Evolutionary conservation across 2,888 invertebrate genomes (phyloP).

Genomic region (Chironomus riparius): DNA sequence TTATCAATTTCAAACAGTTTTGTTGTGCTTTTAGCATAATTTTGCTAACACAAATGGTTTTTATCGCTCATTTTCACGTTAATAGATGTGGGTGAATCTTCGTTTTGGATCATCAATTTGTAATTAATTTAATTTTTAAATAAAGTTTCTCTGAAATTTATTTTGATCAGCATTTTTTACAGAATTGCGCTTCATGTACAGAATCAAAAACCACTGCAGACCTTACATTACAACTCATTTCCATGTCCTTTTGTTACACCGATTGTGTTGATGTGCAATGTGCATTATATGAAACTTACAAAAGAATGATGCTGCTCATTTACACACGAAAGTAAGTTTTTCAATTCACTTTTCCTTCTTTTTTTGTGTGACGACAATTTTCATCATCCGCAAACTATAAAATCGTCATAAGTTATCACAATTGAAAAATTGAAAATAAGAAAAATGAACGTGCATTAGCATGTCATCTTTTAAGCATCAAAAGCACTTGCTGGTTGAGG

Average conservation of each 20-base stretch:
- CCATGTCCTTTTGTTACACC: not conserved
- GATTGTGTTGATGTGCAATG: not conserved
- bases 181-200: too few species aligned
- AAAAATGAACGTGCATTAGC: not conserved
- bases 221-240: too few species aligned
- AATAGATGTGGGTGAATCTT: too few species aligned
- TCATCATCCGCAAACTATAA: not conserved
- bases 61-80: too few species aligned
- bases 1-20: conserved; percentile 22
- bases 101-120: too few species aligned
- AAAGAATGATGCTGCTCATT: conserved; percentile 16
- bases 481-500: not conserved
- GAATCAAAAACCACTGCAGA: too few species aligned
- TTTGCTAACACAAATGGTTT: too few species aligned
- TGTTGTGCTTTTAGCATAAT: not conserved
- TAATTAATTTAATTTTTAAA: too few species aligned
- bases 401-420: conserved; percentile 14
- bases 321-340: not conserved
- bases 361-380: not conserved
- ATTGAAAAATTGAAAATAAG: not conserved
- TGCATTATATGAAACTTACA: not conserved
- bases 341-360: not conserved
- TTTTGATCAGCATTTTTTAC: too few species aligned
- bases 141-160: too few species aligned
- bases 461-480: conserved; percentile 2